Evolutionary conservation across 2,113 vertebrate genomes (phyloP).

Genomic region (Chloropsis hardwickii): DNA sequence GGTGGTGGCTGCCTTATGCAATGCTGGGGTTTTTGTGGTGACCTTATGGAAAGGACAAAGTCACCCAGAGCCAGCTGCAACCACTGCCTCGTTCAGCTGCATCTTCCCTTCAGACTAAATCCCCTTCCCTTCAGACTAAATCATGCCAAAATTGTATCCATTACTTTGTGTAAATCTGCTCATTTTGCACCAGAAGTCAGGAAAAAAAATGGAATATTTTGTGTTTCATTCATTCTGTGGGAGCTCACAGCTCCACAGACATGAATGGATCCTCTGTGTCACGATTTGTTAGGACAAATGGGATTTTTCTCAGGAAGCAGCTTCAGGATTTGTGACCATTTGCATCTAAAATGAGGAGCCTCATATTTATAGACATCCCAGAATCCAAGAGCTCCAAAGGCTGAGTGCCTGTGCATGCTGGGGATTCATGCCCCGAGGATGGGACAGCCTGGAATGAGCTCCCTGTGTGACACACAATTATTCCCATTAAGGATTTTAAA

Average conservation of each 20-base stretch:
- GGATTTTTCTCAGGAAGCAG: neutral
- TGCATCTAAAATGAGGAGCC: neutral
- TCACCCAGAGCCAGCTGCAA: neutral
- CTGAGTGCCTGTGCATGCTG: neutral
- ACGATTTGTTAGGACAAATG: neutral
- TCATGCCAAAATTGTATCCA: accelerated
- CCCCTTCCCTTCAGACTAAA: neutral
- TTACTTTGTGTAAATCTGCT: neutral
- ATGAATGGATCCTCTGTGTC: neutral
- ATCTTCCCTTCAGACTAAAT: neutral
- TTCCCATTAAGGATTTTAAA: conserved; percentile 8
- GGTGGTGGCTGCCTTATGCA: neutral
- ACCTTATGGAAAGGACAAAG: conserved; percentile 28
- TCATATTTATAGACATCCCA: accelerated
- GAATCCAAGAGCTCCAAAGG: neutral
- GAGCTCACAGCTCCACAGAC: neutral
- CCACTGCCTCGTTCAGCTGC: neutral
- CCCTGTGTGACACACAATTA: conserved; percentile 4
- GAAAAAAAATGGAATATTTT: neutral
- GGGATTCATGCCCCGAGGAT: neutral
- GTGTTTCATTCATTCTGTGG: neutral
- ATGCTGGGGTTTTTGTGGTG: neutral
- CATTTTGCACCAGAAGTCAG: neutral
- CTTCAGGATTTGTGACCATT: neutral
- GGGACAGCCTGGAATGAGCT: accelerated